phyloP scores from a whole-genome alignment of 1,140 invertebrate genomes.

The Cheumatopsyche charites region DNA sequence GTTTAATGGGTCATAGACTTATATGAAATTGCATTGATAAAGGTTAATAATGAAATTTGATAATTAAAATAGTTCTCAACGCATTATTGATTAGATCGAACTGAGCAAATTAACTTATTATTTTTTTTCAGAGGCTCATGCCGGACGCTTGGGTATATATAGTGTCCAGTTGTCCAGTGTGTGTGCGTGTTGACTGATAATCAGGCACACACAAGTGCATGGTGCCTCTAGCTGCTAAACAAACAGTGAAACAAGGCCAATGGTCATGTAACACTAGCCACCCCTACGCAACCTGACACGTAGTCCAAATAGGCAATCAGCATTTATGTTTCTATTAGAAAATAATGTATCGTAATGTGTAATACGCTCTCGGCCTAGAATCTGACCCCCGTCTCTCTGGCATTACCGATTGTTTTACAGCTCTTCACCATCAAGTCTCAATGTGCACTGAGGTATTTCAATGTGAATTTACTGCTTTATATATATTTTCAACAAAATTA shows the following conservation, averaged over 20 bases:
- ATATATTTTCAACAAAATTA: slow-evolving; percentile 1
- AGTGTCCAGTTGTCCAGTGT: slow-evolving; percentile 45
- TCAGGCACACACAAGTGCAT: slow-evolving; percentile 41
- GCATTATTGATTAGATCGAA: slow-evolving; percentile 28
- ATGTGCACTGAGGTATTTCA: slow-evolving; percentile 42
- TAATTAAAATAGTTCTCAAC: slow-evolving; percentile 21
- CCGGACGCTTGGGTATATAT: slow-evolving; percentile 44
- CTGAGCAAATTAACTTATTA: slow-evolving; percentile 43
- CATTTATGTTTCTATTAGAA: slow-evolving; percentile 30
- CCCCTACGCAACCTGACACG: slow-evolving; percentile 45
- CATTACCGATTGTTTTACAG: slow-evolving; percentile 48
- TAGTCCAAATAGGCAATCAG: slow-evolving; percentile 21
- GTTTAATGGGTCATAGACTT: no score
- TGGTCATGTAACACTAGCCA: slow-evolving; percentile 44
- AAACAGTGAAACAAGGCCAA: slow-evolving; percentile 37
- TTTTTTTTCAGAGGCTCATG: slow-evolving; percentile 49
- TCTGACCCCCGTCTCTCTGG: slow-evolving; percentile 45
- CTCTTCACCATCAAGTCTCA: slow-evolving; percentile 32
- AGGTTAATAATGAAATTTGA: slow-evolving; percentile 22
- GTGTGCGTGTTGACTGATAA: slow-evolving; percentile 33
- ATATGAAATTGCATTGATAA: not conserved
- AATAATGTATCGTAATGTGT: slow-evolving; percentile 19
- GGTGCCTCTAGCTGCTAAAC: slow-evolving; percentile 45
- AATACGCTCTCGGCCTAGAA: slow-evolving; percentile 44
- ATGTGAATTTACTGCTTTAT: slow-evolving; percentile 41